Conservation (phyloP, 1,140 invertebrate species). For the Cyphomyrmex costatus region DNA sequence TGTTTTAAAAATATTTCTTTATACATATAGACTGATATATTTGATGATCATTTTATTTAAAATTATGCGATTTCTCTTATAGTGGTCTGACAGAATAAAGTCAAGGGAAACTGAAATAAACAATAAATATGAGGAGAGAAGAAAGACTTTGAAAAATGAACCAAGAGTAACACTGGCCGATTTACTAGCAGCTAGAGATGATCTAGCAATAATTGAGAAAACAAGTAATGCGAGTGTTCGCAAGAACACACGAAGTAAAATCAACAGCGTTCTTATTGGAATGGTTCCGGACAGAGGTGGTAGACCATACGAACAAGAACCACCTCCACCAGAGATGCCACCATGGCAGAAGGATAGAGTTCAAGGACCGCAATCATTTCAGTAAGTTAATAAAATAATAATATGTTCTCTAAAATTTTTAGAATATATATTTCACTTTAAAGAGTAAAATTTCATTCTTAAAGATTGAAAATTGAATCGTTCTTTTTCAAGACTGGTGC, state of each 20-base stretch:
- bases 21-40: neutral
- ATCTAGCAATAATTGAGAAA: constrained; percentile 95
- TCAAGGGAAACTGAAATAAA: constrained; percentile 91
- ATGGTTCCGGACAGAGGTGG: constrained; percentile 95
- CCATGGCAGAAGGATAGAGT: constrained; percentile 92
- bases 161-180: constrained; percentile 90
- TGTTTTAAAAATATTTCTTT: neutral
- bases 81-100: constrained; percentile 95
- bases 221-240: constrained; percentile 93
- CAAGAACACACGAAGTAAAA: constrained; percentile 92
- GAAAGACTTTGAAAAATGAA: constrained; percentile 89
- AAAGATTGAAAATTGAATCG: too few species aligned
- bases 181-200: constrained; percentile 93
- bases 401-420: neutral
- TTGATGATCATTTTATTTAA: neutral
- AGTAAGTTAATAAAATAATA: constrained; percentile 62
- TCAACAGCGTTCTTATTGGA: constrained; percentile 96
- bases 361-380: constrained; percentile 70
- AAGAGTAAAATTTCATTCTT: too few species aligned
- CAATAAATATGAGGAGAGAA: constrained; percentile 90
- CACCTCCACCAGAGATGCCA: constrained; percentile 98
- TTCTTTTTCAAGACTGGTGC: too few species aligned
- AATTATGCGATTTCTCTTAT: constrained; percentile 68
- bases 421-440: too few species aligned
- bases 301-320: constrained; percentile 94